Percentiles rank a stretch among this genome's conserved stretches.
Conservation (phyloP, 2,888 invertebrate species). For the Geophilus truncorum region DNA sequence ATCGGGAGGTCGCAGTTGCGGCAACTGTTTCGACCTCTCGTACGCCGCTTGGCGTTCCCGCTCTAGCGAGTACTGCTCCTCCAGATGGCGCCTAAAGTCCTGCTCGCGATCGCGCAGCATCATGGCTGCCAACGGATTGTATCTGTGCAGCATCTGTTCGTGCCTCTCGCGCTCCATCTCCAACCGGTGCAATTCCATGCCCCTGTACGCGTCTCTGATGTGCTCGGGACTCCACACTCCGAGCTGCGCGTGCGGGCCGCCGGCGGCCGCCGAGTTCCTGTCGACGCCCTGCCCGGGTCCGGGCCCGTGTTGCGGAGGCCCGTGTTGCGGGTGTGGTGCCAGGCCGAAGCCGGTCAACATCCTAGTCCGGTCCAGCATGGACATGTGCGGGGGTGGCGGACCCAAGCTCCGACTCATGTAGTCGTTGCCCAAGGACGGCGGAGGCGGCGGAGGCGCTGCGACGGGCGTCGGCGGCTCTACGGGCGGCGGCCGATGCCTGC, state of each 20-base stretch:
- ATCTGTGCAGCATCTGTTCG: slow-evolving; percentile 36
- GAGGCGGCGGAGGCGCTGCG: neutral
- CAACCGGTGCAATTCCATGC: slow-evolving; percentile 35
- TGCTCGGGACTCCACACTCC: slow-evolving; percentile 32
- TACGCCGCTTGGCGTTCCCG: slow-evolving; percentile 35
- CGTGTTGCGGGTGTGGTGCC: slow-evolving; percentile 17
- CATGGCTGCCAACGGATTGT: slow-evolving; percentile 36
- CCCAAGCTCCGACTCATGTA: slow-evolving; percentile 32
- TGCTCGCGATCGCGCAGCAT: slow-evolving; percentile 32
- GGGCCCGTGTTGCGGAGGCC: slow-evolving; percentile 23
- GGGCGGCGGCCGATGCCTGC: neutral
- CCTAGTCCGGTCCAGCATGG: slow-evolving; percentile 37
- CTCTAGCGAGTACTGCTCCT: slow-evolving; percentile 36
- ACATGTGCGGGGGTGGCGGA: slow-evolving; percentile 30
- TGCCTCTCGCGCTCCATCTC: slow-evolving; percentile 36
- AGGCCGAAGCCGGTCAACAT: slow-evolving; percentile 33
- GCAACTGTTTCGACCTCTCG: slow-evolving; percentile 11
- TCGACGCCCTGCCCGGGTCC: slow-evolving; percentile 23
- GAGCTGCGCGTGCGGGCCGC: slow-evolving; percentile 5
- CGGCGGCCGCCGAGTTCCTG: neutral
- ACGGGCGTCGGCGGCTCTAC: neutral
- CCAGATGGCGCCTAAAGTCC: slow-evolving; percentile 35
- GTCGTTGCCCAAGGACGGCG: slow-evolving; percentile 31
- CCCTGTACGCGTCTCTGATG: slow-evolving; percentile 32
- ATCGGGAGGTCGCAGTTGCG: slow-evolving; percentile 30